A percentile compares a stretch with the other conserved stretches of the same genome.
These are phyloP conservation scores for Lemur catta DNA, from an alignment of 2,797 vertebrate genomes.

Conservation along the genomic window DNA sequence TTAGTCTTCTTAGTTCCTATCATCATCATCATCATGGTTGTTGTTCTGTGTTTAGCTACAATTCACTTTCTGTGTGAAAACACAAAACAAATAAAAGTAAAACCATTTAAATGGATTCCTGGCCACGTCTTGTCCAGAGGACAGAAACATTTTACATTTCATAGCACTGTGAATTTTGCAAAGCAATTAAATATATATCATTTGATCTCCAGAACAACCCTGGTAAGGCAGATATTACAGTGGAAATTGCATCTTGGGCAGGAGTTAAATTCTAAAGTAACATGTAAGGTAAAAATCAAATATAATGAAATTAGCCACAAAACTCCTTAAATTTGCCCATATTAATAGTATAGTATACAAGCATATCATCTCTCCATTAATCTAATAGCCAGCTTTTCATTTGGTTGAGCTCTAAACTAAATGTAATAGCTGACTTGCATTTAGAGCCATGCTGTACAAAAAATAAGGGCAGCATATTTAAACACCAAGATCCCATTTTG, in stretches of 20 bases:
- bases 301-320: conserved; percentile 36
- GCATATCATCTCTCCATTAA: background rate
- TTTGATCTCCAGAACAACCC: conserved; percentile 19
- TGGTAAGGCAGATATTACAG: background rate
- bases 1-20: background rate
- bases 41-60: background rate
- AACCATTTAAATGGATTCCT: background rate
- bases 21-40: background rate
- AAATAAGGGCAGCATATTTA: background rate
- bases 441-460: background rate
- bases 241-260: background rate
- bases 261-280: conserved; percentile 40
- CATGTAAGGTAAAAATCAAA: conserved; percentile 38
- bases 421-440: background rate
- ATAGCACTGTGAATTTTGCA: background rate
- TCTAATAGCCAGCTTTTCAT: background rate
- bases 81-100: background rate
- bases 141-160: conserved; percentile 44
- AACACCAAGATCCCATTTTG: background rate
- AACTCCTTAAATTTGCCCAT: background rate
- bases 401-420: background rate
- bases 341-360: background rate
- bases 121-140: background rate
- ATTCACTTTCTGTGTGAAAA: conserved; percentile 28
- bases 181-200: conserved; percentile 31